phyloP scores from a whole-genome alignment of 2,797 vertebrate species.

The Galaxias olidus region DNA sequence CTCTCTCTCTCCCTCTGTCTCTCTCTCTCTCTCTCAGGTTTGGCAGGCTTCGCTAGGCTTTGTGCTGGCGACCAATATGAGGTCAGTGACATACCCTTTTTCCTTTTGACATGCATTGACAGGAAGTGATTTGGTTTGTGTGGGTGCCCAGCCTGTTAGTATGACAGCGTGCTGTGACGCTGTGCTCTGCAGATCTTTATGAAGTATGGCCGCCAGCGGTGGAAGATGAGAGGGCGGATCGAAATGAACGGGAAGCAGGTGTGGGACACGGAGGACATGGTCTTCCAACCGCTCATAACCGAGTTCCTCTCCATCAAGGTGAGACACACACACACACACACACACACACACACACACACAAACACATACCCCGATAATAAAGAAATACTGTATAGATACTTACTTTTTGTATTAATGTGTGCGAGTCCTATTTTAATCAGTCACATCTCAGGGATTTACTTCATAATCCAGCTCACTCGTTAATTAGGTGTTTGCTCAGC shows the following conservation, averaged over 20 bases:
- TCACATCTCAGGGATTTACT: too few relatives aligned
- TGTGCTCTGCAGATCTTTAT: constrained; percentile 84
- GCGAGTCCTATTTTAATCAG: neutral
- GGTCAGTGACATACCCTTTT: constrained; percentile 73
- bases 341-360: too few relatives aligned
- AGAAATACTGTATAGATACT: too few relatives aligned
- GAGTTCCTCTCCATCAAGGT: constrained; percentile 97
- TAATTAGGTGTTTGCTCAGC: too few relatives aligned
- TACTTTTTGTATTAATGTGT: too few relatives aligned
- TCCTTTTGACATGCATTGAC: neutral
- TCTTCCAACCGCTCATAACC: constrained; percentile 89
- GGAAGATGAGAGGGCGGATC: constrained; percentile 91
- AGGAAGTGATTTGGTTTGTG: neutral
- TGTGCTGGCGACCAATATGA: constrained; percentile 97
- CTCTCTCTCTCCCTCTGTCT: constrained; percentile 1
- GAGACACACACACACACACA: too few relatives aligned
- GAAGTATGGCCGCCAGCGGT: constrained; percentile 93
- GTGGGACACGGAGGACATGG: constrained; percentile 95
- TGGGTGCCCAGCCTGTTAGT: constrained; percentile 7
- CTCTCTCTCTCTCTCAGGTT: constrained; percentile 77
- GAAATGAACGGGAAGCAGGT: constrained; percentile 92
- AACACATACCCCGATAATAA: too few relatives aligned
- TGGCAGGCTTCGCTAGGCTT: constrained; percentile 93
- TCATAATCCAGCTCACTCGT: too few relatives aligned
- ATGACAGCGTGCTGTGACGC: neutral